phyloP scores from a whole-genome alignment of 1,140 invertebrate species.

The Drosophila repletoides region DNA sequence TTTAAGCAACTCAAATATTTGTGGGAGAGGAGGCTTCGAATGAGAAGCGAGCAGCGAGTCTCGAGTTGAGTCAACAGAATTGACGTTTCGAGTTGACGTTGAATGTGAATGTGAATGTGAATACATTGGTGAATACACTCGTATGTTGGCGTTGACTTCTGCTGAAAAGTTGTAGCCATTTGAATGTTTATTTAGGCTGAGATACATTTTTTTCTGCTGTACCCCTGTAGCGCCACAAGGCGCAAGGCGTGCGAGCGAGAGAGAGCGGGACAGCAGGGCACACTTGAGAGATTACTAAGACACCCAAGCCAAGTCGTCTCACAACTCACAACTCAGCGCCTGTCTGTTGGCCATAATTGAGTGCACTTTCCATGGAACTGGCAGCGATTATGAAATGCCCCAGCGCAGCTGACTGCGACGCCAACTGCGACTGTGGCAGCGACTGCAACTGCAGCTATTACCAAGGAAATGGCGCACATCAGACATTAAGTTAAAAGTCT shows the following conservation, averaged over 20 bases:
- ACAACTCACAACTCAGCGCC: constrained; percentile 46
- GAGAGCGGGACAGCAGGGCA: constrained; percentile 20
- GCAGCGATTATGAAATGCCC: constrained; percentile 75
- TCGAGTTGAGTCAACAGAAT: constrained; percentile 74
- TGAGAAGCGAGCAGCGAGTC: constrained; percentile 21
- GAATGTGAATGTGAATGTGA: constrained; percentile 39
- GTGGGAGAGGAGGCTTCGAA: background rate
- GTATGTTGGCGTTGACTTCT: constrained; percentile 76
- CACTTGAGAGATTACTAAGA: constrained; percentile 56
- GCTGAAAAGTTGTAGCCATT: constrained; percentile 72
- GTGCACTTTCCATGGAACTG: constrained; percentile 79
- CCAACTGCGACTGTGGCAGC: constrained; percentile 2
- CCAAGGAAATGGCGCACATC: constrained; percentile 68
- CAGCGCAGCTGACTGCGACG: no score
- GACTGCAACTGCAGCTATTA: background rate
- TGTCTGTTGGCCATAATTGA: constrained; percentile 81
- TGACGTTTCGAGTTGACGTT: constrained; percentile 74
- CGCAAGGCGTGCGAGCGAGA: constrained; percentile 2
- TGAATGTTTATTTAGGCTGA: constrained; percentile 77
- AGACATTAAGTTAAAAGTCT: constrained; percentile 19
- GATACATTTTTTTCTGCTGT: constrained; percentile 12
- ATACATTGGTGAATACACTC: constrained; percentile 4
- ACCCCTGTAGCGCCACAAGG: constrained; percentile 41
- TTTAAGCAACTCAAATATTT: constrained; percentile 43
- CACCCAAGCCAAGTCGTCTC: constrained; percentile 8